A percentile compares a stretch with the other conserved stretches of the same genome.
phyloP scores from a whole-genome alignment of 1,140 invertebrate species.

The Calliphora vicina region DNA sequence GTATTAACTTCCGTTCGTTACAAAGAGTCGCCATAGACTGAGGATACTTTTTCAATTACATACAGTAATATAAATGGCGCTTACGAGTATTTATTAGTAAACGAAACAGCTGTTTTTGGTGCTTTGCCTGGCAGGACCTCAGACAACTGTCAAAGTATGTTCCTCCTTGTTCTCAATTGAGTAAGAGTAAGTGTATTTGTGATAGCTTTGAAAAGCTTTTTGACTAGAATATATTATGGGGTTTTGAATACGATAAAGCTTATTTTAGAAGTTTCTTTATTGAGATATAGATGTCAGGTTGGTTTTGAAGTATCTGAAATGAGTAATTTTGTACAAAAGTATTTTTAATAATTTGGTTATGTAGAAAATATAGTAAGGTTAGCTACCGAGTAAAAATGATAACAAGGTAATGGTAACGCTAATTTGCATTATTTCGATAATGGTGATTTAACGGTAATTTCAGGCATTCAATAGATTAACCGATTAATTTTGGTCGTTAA shows the following conservation, averaged over 20 bases:
- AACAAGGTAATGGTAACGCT: no score
- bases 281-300: not conserved
- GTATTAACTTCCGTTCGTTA: slow-evolving; percentile 25
- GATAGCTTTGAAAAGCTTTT: not conserved
- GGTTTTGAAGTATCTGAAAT: no score
- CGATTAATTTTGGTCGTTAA: no score
- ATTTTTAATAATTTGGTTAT: no score
- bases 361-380: no score
- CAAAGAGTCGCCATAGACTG: slow-evolving; percentile 17
- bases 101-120: not conserved
- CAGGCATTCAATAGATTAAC: no score
- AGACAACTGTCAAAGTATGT: not conserved
- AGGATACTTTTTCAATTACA: slow-evolving; percentile 6
- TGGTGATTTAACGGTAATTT: no score
- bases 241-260: not conserved
- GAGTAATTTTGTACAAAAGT: no score
- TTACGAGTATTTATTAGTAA: not conserved
- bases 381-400: no score
- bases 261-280: not conserved
- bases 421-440: no score
- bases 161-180: not conserved
- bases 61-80: slow-evolving; percentile 24
- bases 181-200: not conserved
- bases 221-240: not conserved
- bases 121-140: slow-evolving; percentile 16